Base-by-base conservation (phyloP, 2,797 vertebrate species). In the Zalophus californianus region DNA sequence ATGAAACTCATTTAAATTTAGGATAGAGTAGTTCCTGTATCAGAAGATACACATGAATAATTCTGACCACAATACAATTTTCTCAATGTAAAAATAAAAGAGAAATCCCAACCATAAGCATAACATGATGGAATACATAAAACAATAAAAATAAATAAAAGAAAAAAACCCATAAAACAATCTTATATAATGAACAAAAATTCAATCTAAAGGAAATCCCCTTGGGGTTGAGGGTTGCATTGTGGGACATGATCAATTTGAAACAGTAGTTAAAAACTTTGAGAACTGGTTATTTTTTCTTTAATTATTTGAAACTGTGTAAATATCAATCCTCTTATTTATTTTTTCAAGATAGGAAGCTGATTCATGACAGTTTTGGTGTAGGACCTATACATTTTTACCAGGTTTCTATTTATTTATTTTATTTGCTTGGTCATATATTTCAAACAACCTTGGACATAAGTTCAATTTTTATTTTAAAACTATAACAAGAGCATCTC, bases 1-100 rank as follows among this genome's bases (percentile, higher is more conserved):
- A n/a, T 94, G 64, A 95, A 87, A 27, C 20, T 79, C 14, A 54
- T 75, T 83, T 86, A 86, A 44, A 83, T 85, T 94, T 88, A 91
- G 68, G 6, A 14, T 93, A 32, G 70, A 91, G 27, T 80, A 84
- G 18, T 94, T 94, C 32, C 14, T 66, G 5, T 75, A 84, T 96
- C 27, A 85, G n/a, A n/a, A 93, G n/a, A 87, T 62, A 68, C 2
- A 50, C 6, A 7, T 87, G 35, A 60, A 68, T 80, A 84, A 60
- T 95, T 93, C 18, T 92, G 41, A 82, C 66, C 0, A 38, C 10
- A 60, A 2, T 77, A 75, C 60, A 73, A 62, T 75, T 85, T 96
- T 90, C 64, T 92, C 12, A 82, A 21, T 79, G 29, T 90, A 32
- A 72, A 68, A 68, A 29, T 23, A 56, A 56, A 72, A 82, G 64